Conservation (phyloP, 2,888 invertebrate genomes). For the Itoplectis maculator region DNA sequence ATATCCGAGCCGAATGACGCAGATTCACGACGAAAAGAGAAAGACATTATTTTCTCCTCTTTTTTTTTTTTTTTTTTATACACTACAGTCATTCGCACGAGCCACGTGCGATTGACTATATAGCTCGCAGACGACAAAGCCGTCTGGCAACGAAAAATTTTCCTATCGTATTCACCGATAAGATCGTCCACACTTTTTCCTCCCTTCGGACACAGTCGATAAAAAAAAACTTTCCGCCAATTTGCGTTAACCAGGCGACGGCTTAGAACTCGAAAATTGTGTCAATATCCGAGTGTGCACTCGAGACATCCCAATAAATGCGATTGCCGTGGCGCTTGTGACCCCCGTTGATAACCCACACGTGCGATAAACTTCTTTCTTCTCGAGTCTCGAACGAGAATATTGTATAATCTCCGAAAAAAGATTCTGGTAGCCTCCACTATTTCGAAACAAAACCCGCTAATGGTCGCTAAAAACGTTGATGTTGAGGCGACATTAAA, state of each 20-base stretch:
- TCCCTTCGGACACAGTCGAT: neutral
- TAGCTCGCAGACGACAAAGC: neutral
- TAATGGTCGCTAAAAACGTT: too few species aligned
- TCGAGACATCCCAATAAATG: neutral
- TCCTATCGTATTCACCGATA: neutral
- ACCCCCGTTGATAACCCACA: constrained; percentile 36
- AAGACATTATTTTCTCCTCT: neutral
- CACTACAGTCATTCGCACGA: neutral
- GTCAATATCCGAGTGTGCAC: neutral
- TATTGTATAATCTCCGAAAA: too few species aligned
- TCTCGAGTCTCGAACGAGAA: neutral
- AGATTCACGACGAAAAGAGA: constrained; percentile 41
- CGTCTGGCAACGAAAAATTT: neutral
- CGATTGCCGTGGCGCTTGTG: neutral
- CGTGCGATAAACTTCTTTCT: constrained; percentile 30
- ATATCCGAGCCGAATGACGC: constrained; percentile 47
- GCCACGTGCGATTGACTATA: neutral
- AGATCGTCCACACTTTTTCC: neutral
- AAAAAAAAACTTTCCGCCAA: too few species aligned
- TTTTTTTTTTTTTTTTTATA: neutral
- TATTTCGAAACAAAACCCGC: too few species aligned
- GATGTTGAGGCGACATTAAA: too few species aligned
- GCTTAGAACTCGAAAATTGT: too few species aligned
- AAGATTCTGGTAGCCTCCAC: too few species aligned
- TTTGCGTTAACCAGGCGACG: too few species aligned